phyloP scores from a whole-genome alignment of 2,888 invertebrate species.

The Xanthostigma xanthostigma region DNA sequence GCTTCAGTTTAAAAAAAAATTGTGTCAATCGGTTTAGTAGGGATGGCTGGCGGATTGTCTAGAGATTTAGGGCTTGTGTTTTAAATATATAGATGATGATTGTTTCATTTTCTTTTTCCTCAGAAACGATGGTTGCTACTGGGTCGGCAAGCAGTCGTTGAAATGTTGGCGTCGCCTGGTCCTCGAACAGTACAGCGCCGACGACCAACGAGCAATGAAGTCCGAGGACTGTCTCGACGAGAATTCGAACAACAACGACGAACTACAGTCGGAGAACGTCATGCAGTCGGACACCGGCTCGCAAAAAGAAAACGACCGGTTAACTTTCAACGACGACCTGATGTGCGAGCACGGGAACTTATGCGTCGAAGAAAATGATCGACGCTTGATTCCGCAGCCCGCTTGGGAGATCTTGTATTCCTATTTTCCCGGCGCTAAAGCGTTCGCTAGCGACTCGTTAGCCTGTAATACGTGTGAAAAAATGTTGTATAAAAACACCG shows the following conservation, averaged over 20 bases:
- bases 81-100: no score
- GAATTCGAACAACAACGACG: neutral
- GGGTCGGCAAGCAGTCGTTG: neutral
- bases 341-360: conserved; percentile 19
- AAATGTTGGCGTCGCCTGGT: neutral
- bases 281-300: neutral
- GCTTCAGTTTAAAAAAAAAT: no score
- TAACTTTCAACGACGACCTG: neutral
- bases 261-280: neutral
- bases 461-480: conserved; percentile 18
- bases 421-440: conserved; percentile 29
- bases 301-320: neutral
- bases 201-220: neutral
- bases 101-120: no score
- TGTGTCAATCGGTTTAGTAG: no score
- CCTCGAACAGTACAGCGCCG: neutral
- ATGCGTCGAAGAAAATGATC: conserved; percentile 20
- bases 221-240: neutral
- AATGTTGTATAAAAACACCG: conserved; percentile 17
- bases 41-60: no score
- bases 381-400: conserved; percentile 31
- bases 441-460: conserved; percentile 21
- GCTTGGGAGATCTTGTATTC: conserved; percentile 35
- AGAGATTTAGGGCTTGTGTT: no score
- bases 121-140: neutral